Evolutionary conservation across 2,113 vertebrate genomes (phyloP).

Genomic region (Callipepla squamata): DNA sequence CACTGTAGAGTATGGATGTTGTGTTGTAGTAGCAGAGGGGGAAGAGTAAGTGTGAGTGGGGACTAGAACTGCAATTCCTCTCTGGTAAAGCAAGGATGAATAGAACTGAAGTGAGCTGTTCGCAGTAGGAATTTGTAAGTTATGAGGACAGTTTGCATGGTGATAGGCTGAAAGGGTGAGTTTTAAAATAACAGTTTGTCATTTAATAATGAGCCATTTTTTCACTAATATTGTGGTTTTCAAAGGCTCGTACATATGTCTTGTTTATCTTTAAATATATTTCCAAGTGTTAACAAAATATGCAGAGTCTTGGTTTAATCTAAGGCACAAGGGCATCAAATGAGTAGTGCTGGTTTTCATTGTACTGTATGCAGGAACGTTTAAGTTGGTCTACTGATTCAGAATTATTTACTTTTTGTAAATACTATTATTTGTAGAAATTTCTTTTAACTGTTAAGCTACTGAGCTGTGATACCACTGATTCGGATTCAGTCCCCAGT

Average conservation of each 20-base stretch:
- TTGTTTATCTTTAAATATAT: background rate
- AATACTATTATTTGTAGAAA: background rate
- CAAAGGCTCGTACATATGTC: fast-evolving
- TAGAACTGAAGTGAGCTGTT: background rate
- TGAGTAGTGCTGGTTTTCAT: fast-evolving
- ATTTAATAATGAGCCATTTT: background rate
- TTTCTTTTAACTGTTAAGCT: background rate
- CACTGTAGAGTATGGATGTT: background rate
- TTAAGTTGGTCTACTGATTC: background rate
- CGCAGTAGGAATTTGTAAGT: background rate
- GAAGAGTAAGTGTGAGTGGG: background rate
- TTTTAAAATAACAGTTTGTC: background rate
- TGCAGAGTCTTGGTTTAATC: background rate
- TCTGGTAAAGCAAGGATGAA: background rate
- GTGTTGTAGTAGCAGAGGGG: background rate
- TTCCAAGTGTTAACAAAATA: background rate
- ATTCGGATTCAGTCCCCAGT: background rate
- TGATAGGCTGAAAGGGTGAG: background rate
- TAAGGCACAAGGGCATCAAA: background rate
- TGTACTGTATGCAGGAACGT: background rate
- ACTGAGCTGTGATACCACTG: background rate
- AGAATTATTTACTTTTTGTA: background rate
- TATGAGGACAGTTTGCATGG: background rate
- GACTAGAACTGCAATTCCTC: background rate
- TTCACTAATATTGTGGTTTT: background rate